These are phyloP conservation scores for Ooceraea biroi DNA, from an alignment of 1,140 invertebrate species.

Conservation along the genomic window DNA sequence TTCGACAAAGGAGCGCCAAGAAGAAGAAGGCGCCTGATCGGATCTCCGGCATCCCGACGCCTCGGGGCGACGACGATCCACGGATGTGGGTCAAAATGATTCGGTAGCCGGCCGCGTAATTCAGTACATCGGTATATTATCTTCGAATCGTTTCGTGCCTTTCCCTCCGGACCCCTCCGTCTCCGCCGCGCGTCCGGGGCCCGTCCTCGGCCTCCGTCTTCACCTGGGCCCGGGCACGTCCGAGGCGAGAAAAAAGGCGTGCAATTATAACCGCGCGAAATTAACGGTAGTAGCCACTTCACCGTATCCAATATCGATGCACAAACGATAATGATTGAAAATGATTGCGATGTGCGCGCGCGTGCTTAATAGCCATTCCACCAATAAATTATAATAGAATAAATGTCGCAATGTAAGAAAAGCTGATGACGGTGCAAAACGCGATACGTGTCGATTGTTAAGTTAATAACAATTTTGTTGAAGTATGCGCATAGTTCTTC, in stretches of 20 bases:
- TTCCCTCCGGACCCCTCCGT: slow-evolving; percentile 67
- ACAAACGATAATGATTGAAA: not conserved
- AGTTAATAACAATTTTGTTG: no score
- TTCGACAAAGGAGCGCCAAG: slow-evolving; percentile 6
- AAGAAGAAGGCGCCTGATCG: slow-evolving; percentile 47
- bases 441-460: not conserved
- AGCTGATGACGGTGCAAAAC: not conserved
- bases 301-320: not conserved
- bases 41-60: slow-evolving; percentile 66
- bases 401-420: not conserved
- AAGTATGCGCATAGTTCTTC: no score
- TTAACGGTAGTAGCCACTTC: slow-evolving; percentile 51
- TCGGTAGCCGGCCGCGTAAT: slow-evolving; percentile 81
- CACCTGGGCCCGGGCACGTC: not conserved
- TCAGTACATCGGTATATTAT: slow-evolving; percentile 78
- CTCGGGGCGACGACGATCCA: slow-evolving; percentile 65
- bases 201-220: slow-evolving; percentile 35
- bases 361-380: not conserved
- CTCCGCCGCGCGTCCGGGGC: not conserved
- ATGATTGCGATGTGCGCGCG: not conserved
- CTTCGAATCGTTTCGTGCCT: slow-evolving; percentile 79
- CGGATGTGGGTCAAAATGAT: slow-evolving; percentile 82
- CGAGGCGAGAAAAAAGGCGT: slow-evolving; percentile 52
- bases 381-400: slow-evolving; percentile 21
- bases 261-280: slow-evolving; percentile 61